Evolutionary conservation across 2,888 invertebrate species (phyloP).

Genomic region (Adelognathus sp.): DNA sequence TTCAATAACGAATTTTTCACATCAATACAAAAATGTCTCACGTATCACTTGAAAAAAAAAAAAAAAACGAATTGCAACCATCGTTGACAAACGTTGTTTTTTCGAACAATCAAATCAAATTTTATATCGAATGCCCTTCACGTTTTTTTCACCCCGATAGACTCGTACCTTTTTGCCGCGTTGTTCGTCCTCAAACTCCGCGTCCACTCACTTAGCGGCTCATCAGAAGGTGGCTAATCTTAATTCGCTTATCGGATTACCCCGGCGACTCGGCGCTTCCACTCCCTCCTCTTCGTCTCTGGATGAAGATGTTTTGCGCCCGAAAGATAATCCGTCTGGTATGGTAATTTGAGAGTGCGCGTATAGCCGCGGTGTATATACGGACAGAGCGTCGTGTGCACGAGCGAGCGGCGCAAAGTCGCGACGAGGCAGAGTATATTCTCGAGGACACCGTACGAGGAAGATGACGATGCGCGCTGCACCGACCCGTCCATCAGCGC

Average conservation of each 20-base stretch:
- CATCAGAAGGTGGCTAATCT: conserved; percentile 78
- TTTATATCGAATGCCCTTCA: too few relatives aligned
- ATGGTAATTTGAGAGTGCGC: conserved; percentile 79
- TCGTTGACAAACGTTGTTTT: too few relatives aligned
- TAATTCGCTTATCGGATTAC: conserved; percentile 81
- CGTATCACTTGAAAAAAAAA: too few relatives aligned
- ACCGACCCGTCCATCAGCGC: neutral
- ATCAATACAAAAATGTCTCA: too few relatives aligned
- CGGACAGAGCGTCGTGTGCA: neutral
- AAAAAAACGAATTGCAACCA: too few relatives aligned
- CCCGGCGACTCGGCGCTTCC: conserved; percentile 61
- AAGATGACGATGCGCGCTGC: conserved; percentile 4
- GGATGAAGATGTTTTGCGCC: conserved; percentile 79
- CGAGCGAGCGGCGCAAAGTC: neutral
- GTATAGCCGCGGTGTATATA: conserved; percentile 28
- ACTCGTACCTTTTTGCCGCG: too few relatives aligned
- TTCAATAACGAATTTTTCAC: too few relatives aligned
- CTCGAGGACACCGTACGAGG: conserved; percentile 50
- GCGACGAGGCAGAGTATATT: conserved; percentile 19
- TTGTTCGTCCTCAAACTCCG: too few relatives aligned
- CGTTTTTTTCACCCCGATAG: too few relatives aligned
- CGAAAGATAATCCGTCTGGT: conserved; percentile 78
- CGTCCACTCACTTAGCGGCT: conserved; percentile 78
- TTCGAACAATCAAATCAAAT: too few relatives aligned
- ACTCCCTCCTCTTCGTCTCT: conserved; percentile 27